These are phyloP conservation scores for Argyrosomus japonicus DNA, from an alignment of 2,113 vertebrate genomes.

Conservation along the genomic window DNA sequence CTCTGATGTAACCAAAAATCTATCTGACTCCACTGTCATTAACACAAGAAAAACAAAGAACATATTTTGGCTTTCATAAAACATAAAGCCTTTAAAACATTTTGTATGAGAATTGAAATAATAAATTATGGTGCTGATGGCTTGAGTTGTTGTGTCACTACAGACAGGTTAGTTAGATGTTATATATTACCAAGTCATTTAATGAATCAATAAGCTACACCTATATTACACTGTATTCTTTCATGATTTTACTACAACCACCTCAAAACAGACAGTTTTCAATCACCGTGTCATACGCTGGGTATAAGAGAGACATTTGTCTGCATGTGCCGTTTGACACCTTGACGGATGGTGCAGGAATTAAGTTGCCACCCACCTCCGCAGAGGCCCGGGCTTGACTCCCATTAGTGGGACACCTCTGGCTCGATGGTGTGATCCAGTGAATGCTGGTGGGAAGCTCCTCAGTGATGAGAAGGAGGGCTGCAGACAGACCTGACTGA, in stretches of 20 bases:
- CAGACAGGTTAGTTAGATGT: background rate
- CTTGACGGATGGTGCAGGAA: background rate
- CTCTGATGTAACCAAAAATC: too few species aligned
- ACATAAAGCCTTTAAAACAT: too few species aligned
- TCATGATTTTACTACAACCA: background rate
- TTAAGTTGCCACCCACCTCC: background rate
- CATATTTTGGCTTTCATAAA: too few species aligned
- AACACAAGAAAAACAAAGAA: too few species aligned
- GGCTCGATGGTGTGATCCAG: background rate
- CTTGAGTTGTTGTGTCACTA: too few species aligned
- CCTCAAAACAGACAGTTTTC: background rate
- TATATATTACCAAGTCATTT: background rate
- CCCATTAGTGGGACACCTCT: background rate
- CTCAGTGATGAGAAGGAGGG: background rate
- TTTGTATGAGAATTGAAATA: too few species aligned
- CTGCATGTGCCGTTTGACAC: background rate
- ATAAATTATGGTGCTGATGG: background rate
- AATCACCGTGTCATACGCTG: too few species aligned
- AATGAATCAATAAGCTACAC: background rate
- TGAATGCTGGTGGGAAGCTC: background rate
- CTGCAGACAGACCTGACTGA: background rate
- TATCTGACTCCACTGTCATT: too few species aligned
- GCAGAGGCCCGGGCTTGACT: background rate
- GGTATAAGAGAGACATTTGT: background rate
- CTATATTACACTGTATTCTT: background rate